A percentile compares a stretch with the other conserved stretches of the same genome.
Conservation (phyloP, 2,113 vertebrate genomes). For the Bos taurus region ARS-UCD2.0 NC_037328.1:149824501-149825000, state of each 20-base stretch:
- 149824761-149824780: neutral
- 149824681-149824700: neutral
- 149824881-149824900: neutral
- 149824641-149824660: neutral
- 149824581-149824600: neutral
- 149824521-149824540: neutral
- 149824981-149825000: neutral
- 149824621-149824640: neutral
- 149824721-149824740: neutral
- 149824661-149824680: neutral
- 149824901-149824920: neutral
- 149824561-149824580: neutral
- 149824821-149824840: neutral
- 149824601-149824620: neutral
- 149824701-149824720: neutral
- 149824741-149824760: neutral
- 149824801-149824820: neutral
- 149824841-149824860: neutral
- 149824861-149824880: neutral
- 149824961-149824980: neutral
- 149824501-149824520: neutral
- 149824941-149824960: neutral
- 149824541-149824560: neutral
- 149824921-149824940: neutral
- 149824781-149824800: neutral